These are phyloP conservation scores for Passer domesticus DNA, from an alignment of 2,113 vertebrate species.

Conservation along the genomic window DNA sequence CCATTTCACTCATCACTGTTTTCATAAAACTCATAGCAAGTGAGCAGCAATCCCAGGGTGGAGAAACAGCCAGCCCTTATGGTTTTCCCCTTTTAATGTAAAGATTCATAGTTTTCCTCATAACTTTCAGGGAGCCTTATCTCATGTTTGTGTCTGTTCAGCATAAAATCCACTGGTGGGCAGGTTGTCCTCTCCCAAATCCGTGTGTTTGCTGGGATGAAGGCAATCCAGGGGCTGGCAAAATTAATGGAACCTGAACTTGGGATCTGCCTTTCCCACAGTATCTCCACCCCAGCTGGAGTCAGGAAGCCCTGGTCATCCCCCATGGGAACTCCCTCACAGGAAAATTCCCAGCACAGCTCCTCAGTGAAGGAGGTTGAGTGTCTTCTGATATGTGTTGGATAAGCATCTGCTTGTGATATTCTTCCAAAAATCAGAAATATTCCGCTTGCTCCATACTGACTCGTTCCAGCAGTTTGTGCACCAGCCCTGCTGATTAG, in stretches of 20 bases:
- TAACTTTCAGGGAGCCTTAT: background rate
- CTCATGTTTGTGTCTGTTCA: background rate
- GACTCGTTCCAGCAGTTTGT: background rate
- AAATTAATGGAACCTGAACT: background rate
- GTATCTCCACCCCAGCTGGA: background rate
- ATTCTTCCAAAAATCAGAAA: background rate
- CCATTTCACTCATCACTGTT: background rate
- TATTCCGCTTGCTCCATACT: background rate
- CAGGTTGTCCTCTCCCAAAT: background rate
- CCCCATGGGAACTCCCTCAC: background rate
- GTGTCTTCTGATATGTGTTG: background rate
- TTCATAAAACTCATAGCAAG: background rate
- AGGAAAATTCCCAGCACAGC: slow-evolving; percentile 32
- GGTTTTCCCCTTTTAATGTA: background rate
- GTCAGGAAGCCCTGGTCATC: background rate
- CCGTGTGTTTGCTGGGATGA: accelerated
- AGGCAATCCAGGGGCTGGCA: background rate
- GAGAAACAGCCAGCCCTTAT: background rate
- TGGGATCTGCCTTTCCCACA: slow-evolving; percentile 41
- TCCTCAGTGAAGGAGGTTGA: background rate
- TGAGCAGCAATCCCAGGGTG: background rate
- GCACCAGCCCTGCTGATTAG: background rate
- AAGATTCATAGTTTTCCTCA: background rate
- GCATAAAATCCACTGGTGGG: background rate
- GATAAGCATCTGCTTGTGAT: slow-evolving; percentile 26